These are phyloP conservation scores for Teleogryllus occipitalis DNA, from an alignment of 1,140 invertebrate genomes.

Conservation along the genomic window DNA sequence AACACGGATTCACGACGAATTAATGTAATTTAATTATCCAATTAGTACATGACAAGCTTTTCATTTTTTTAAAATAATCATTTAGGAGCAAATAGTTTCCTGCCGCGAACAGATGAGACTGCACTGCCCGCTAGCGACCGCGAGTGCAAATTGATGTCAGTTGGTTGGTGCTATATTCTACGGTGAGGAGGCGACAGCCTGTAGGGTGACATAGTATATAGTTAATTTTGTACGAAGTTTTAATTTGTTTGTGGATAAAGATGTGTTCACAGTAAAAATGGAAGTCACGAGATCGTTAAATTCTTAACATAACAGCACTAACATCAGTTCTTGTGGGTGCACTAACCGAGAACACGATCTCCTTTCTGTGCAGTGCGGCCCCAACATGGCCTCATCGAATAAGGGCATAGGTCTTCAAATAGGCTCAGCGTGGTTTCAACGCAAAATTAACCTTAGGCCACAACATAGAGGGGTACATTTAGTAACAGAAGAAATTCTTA, in stretches of 20 bases:
- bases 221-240: neutral
- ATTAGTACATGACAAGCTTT: too few species aligned
- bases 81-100: too few species aligned
- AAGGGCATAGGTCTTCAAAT: constrained; percentile 84
- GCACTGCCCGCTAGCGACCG: neutral
- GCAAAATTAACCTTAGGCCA: constrained; percentile 87
- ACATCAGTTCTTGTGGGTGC: neutral
- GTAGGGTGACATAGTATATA: neutral
- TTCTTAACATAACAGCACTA: neutral
- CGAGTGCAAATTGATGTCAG: neutral
- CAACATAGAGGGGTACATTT: constrained; percentile 90
- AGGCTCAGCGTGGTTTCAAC: constrained; percentile 92
- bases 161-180: neutral
- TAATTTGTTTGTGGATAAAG: constrained; percentile 9
- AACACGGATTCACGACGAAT: too few species aligned
- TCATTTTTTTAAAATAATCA: too few species aligned
- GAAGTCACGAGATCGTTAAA: neutral
- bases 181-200: neutral
- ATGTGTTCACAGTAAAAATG: constrained; percentile 8
- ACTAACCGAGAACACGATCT: neutral
- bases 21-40: too few species aligned
- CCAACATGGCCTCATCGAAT: constrained; percentile 73
- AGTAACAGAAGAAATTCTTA: constrained; percentile 89
- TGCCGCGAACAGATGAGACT: neutral
- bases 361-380: constrained; percentile 18